Percentiles rank a stretch among this genome's conserved stretches.
These are phyloP conservation scores for Drosophila lacteicornis DNA, from an alignment of 1,140 invertebrate genomes.

Conservation along the genomic window DNA sequence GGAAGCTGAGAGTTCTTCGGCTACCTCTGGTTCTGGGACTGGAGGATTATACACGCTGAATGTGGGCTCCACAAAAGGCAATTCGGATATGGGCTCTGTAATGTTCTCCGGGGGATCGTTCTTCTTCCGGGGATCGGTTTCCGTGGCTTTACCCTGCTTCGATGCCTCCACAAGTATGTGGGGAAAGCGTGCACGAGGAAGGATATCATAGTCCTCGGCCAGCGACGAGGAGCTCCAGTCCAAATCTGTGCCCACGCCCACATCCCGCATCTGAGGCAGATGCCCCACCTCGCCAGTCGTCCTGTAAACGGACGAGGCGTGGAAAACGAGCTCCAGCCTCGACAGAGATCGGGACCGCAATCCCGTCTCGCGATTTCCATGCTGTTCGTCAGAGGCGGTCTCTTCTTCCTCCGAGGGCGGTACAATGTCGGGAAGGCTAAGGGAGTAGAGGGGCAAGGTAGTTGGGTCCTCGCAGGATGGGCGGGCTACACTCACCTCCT, in stretches of 20 bases:
- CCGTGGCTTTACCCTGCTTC: too few species aligned
- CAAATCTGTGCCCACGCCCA: conserved; percentile 14
- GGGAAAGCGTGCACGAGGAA: neutral
- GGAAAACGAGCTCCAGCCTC: conserved; percentile 1
- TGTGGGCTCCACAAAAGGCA: neutral
- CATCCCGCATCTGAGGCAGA: conserved; percentile 1
- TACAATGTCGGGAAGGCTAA: neutral
- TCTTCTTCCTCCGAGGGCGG: conserved; percentile 3
- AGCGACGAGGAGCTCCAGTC: neutral
- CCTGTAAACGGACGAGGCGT: neutral
- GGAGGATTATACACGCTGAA: too few species aligned
- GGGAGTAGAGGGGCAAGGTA: neutral
- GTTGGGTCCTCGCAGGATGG: neutral
- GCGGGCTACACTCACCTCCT: conserved; percentile 59
- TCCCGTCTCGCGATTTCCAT: neutral
- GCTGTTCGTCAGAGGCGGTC: neutral
- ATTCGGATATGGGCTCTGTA: conserved; percentile 16
- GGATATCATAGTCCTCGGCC: neutral
- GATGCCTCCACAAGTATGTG: conserved; percentile 1
- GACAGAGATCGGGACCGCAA: neutral
- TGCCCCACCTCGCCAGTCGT: too few species aligned
- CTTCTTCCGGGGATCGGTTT: neutral
- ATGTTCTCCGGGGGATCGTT: neutral
- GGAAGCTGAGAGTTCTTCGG: too few species aligned
- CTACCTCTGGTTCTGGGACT: too few species aligned